Evolutionary conservation across 2,113 vertebrate genomes (phyloP), one percentile per base, ranked within the genome.

Genomic region (Psittacara wagleri): DNA sequence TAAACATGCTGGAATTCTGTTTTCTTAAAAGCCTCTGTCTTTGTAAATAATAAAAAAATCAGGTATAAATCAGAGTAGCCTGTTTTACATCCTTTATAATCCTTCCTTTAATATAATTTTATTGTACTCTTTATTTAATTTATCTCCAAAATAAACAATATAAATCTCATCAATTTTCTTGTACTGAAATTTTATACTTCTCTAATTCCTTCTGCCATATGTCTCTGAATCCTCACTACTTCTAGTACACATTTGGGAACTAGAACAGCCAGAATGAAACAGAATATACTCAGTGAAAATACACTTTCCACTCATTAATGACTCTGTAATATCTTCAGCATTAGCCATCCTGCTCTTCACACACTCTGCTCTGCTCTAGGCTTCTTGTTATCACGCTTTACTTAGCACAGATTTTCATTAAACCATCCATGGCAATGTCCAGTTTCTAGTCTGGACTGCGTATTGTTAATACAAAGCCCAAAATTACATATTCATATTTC

Each of bases 201-300:
- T 67, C 37, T 76, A 88, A 94, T 88, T 48, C 73, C n/a, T 94
- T 93, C 90, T 91, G 48, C 86, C 54, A 28, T 59, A 70, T 35
- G 27, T 78, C 43, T 75, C 61, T 41, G 51, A 81, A 88, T 48
- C 43, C 27, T 78, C 43, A 41, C 64, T 70, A 59, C 52, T 91
- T 86, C 88, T 66, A 44, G 31, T 29, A 46, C 46, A 39, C 7
- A 44, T 84, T 13, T 73, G 67, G 68, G 77, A 94, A n/a, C 49
- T 28, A 41, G 46, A 80, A 63, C 35, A 90, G 64, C 28, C 83
- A 92, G 64, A 85, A 94, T 4, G 0, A 83, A 93, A 63, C 3
- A 63, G 75, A 95, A 94, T 29, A 79, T 6, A 35, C 20, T 17
- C 31, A 29, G 59, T n/a, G 39, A 88, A 54, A 87, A 86, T 9